Evolutionary conservation across 2,113 vertebrate genomes (phyloP).

Genomic region (Peucedramus taeniatus): DNA sequence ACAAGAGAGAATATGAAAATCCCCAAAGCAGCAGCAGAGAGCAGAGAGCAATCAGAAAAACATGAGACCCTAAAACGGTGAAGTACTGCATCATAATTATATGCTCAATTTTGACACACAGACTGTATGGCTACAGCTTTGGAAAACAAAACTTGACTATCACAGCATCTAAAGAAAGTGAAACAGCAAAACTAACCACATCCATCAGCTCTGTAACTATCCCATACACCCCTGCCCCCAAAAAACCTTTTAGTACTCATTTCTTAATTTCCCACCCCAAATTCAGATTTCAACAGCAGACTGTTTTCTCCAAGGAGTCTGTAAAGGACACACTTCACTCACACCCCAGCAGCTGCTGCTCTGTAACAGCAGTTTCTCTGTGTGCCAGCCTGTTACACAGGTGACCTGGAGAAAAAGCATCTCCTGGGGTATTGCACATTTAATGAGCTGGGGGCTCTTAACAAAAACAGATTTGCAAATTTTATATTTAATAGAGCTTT

Average conservation of each 20-base stretch:
- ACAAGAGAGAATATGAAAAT: neutral
- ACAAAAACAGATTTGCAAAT: neutral
- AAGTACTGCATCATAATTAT: neutral
- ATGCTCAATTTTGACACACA: neutral
- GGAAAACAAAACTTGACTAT: neutral
- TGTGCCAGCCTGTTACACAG: neutral
- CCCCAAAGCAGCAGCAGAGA: neutral
- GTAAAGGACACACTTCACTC: neutral
- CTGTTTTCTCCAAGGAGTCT: neutral
- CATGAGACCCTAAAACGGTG: neutral
- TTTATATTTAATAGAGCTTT: neutral
- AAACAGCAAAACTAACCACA: neutral
- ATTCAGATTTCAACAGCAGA: neutral
- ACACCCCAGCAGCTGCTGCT: neutral
- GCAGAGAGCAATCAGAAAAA: neutral
- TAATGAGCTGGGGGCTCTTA: neutral
- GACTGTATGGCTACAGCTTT: neutral
- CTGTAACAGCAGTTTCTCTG: neutral
- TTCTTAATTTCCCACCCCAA: neutral
- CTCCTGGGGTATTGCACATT: neutral
- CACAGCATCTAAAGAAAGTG: neutral
- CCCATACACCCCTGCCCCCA: accelerated
- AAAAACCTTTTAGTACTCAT: neutral
- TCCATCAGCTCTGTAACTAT: neutral
- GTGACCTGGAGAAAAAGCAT: neutral